A percentile compares a stretch with the other conserved stretches of the same genome.
phyloP scores from a whole-genome alignment of 2,888 invertebrate species.

The Muscina levida region DNA sequence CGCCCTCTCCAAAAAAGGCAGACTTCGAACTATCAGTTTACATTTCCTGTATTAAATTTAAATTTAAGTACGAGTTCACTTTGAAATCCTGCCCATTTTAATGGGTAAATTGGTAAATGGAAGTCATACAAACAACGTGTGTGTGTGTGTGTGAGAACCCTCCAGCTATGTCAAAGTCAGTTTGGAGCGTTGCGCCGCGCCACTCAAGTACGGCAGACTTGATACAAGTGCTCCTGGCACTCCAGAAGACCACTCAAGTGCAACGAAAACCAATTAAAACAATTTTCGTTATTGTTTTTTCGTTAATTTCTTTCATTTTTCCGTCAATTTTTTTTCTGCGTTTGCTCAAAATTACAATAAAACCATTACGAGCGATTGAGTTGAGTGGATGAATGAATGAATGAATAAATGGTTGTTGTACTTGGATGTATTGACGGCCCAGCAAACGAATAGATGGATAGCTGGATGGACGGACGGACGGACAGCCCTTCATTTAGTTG shows the following conservation, averaged over 20 bases:
- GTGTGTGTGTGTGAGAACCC: no score
- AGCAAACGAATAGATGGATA: not conserved
- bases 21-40: slow-evolving; percentile 54
- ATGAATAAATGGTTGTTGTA: not conserved
- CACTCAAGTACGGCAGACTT: slow-evolving; percentile 25
- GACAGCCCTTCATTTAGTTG: slow-evolving; percentile 31
- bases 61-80: not conserved
- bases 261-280: slow-evolving; percentile 64
- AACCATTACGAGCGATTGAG: slow-evolving; percentile 3
- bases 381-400: not conserved
- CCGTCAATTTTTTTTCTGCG: slow-evolving; percentile 12
- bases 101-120: not conserved
- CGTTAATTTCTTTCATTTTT: slow-evolving; percentile 17
- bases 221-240: slow-evolving; percentile 26
- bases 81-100: slow-evolving; percentile 43
- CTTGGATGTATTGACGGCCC: not conserved
- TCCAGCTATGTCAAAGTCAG: slow-evolving; percentile 37
- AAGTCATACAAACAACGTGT: not conserved
- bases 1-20: no score
- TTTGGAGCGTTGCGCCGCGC: not conserved
- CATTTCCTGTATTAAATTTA: slow-evolving; percentile 55
- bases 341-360: slow-evolving; percentile 16
- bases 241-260: slow-evolving; percentile 62
- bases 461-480: not conserved
- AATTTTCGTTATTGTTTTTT: slow-evolving; percentile 44